A percentile compares a stretch with the other conserved stretches of the same genome.
Conservation (phyloP, 1,140 invertebrate species). For the Holcopasites calliopsidis region DNA sequence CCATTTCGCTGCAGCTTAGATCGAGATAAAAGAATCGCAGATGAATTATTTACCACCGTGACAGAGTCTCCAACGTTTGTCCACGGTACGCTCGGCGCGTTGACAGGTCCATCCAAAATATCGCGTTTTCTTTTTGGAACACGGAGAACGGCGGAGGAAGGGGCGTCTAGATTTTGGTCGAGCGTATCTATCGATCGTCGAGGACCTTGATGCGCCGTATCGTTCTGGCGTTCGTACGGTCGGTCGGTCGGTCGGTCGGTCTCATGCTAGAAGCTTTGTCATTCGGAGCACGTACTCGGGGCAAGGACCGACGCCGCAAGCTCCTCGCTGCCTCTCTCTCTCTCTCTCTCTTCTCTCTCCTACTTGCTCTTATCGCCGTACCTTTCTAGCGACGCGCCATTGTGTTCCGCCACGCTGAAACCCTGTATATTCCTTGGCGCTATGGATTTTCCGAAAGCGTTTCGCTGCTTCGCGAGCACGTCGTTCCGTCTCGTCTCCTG, state of each 20-base stretch:
- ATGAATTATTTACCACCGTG: too few relatives aligned
- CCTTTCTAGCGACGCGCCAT: conserved; percentile 71
- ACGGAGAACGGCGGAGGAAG: not conserved
- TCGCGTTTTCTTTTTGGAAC: not conserved
- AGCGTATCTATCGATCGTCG: conserved; percentile 75
- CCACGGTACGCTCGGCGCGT: too few relatives aligned
- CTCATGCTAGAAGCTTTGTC: conserved; percentile 75
- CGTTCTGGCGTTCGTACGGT: conserved; percentile 72
- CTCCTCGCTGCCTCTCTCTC: conserved; percentile 66
- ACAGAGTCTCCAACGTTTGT: too few relatives aligned
- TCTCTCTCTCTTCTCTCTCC: conserved; percentile 41
- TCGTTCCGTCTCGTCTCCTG: conserved; percentile 7
- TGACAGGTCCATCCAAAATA: too few relatives aligned
- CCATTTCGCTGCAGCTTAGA: too few relatives aligned
- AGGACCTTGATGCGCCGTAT: conserved; percentile 77
- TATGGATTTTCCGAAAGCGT: conserved; percentile 77
- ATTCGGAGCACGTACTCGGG: conserved; percentile 79
- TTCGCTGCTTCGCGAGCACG: conserved; percentile 64
- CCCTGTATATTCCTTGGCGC: conserved; percentile 72
- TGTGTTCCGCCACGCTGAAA: conserved; percentile 67
- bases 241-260: conserved; percentile 69
- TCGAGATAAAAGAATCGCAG: too few relatives aligned
- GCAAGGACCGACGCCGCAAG: conserved; percentile 79
- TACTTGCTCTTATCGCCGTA: conserved; percentile 63
- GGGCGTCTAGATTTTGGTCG: conserved; percentile 55